Evolutionary conservation across 2,797 vertebrate species (phyloP), one percentile per base, ranked within the genome.

Genomic region (Xenops minutus): DNA sequence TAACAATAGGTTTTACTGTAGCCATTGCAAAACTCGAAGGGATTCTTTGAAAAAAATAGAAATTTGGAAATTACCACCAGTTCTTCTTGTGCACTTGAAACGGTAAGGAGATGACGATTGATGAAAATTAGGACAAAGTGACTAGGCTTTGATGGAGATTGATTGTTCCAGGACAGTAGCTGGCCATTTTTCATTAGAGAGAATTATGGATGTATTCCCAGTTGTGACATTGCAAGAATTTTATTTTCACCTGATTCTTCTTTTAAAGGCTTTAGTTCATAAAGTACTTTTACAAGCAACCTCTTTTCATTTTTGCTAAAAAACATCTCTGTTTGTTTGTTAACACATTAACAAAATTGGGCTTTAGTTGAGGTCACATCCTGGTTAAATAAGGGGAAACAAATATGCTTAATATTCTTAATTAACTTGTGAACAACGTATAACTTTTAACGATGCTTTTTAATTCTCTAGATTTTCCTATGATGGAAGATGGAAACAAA

Each of bases 41-140:
- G 99, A 99, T 94, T 99, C 99, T 89, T 98, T 98, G 61, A 99
- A 99, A 98, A 99, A 99, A 93, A 98, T 99, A 97, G 99, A 99
- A 97, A 99, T 99, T 97, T 99, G 99, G 99, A 99, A 99, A 95
- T 97, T 99, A 56, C 99, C 99, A 1, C 99, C 99, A 26, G 99
- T 99, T 74, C 97, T 99, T 72, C 97, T 99, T 44, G 99, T 99
- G 58, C 99, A 99, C 96, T 97, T 99, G 94, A 99, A 99, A 98
- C 98, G 99, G 99, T 99, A 96, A 89, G 98, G 43, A 91, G 92
- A 66, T 4, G 8, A 17, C 14, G 34, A 59, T 11, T 5, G 6
- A 20, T 36, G 24, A 54, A 30, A 58, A 23, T 64, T 23, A n/a
- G 48, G 48, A 3, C 75, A 5, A 55, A 52, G 19, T 36, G 17